Base-by-base conservation (phyloP, 2,888 invertebrate species). In the Ceramica pisi region DNA sequence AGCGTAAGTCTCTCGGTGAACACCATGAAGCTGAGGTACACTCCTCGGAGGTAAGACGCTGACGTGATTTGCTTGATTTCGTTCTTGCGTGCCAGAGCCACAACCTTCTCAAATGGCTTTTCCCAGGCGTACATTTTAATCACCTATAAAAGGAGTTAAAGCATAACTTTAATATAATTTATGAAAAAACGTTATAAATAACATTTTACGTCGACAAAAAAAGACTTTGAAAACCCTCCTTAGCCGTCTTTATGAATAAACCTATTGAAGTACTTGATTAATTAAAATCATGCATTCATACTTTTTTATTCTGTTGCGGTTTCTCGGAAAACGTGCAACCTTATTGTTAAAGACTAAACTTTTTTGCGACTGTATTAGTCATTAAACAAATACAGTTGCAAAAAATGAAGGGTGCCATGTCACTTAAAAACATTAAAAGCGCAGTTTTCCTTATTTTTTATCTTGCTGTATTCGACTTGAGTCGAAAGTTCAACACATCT, bases 61-160 rank as follows among this genome's bases (percentile, higher is more conserved):
- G 96, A 97, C 10, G 96, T 96, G 82, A 97, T 96, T 85, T 96
- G 96, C 63, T 96, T 95, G 77, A 97, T 96, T 86, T 97, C 97
- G 85, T 97, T 97, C 94, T 97, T 97, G 87, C 99, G 95, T 1
- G 98, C 97, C 64, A 97, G 92, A 12, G 97, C 97, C 4, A 99
- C 98, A n/a, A 99, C 97, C 78, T 97, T 97, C 75, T 98, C 97
- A 89, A 99, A 99, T 0, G 99, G 98, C 84, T 97, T 98, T 91
- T 99, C 99, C 98, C 99, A 99, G 5, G 99, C 98, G 90, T 99
- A 99, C 99, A 99, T 99, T 96, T 99, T 99, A 81, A 99, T 98
- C 3, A 99, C 98, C 96, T 98, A n/a, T n/a, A 94, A 88, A 97
- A 83, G 46, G 75, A 56, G 19, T 41, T 26, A 9, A 31, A 31